These are phyloP conservation scores for Sylvia atricapilla DNA, from an alignment of 2,113 vertebrate genomes.

Conservation along the genomic window DNA sequence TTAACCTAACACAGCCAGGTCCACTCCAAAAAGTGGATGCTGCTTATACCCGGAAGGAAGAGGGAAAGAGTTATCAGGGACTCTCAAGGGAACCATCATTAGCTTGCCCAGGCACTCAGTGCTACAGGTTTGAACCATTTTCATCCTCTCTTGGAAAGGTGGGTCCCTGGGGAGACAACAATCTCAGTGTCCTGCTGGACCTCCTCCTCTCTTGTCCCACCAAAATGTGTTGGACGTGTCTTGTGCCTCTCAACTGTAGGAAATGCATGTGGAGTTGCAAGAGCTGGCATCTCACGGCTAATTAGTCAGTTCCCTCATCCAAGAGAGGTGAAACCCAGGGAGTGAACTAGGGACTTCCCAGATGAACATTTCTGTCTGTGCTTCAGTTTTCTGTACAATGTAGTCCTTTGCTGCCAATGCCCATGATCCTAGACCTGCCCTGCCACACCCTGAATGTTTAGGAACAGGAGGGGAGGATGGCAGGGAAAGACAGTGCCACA, in stretches of 20 bases:
- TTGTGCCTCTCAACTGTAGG: neutral
- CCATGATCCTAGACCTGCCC: neutral
- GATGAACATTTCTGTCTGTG: neutral
- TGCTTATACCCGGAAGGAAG: neutral
- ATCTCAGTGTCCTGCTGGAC: neutral
- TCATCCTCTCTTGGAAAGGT: neutral
- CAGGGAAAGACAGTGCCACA: neutral
- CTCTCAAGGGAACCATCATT: neutral
- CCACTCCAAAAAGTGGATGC: neutral
- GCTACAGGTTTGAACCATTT: neutral
- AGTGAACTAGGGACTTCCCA: neutral
- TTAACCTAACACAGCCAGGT: neutral
- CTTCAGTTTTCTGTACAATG: neutral
- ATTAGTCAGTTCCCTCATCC: neutral
- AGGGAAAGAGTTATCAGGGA: neutral
- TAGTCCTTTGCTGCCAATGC: neutral
- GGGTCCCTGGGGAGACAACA: neutral
- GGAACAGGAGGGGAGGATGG: neutral
- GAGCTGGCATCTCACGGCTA: neutral
- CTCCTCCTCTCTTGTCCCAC: neutral
- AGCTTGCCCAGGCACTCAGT: neutral
- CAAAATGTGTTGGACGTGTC: neutral
- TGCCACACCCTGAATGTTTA: neutral
- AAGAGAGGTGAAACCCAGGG: neutral
- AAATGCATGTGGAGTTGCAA: neutral